Base-by-base conservation (phyloP, 2,113 vertebrate species). In the Sturnira hondurensis region DNA sequence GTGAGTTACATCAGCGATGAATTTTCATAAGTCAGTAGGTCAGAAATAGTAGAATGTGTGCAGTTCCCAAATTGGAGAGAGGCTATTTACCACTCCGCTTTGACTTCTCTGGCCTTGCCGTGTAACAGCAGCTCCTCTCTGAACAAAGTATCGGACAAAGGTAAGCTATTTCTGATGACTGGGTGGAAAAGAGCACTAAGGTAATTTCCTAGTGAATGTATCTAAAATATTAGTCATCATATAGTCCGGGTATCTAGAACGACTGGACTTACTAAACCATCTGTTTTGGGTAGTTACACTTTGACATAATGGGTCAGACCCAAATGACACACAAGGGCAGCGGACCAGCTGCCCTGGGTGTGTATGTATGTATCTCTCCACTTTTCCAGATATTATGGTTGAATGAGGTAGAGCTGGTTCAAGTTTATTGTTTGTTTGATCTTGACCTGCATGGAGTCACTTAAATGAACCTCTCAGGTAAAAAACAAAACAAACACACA, bases 151-250 rank as follows among this genome's bases (percentile, higher is more conserved):
- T 65, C 70, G 19, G 12, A 58, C 77, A 90, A 90, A 95, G 16
- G 9, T 97, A 52, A 93, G 58, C 68, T 61, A 73, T 63, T 92
- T 90, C 89, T 94, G 65, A 84, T 77, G 70, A 68, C 56, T 38
- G 12, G 86, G 36, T 85, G 77, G 14, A 26, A 52, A 77, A 94
- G 91, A 81, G 33, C 28, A 96, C 52, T 68, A 77, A 86, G 73
- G 24, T 17, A 95, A 90, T 87, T 96, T 94, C 20, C 65, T 76
- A 92, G 36, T 14, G 56, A 95, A 90, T 85, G 8, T 50, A 86
- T 54, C 61, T 95, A 73, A 94, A 96, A 85, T 80, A 67, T 80
- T 41, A 91, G 90, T 87, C n/a, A 84, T 87, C 83, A 78, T 76
- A 38, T 11, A 47, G 56, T 81, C 84, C 80, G 36, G 2, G 20